Percentiles rank a stretch among this genome's conserved stretches.
Evolutionary conservation across 2,113 vertebrate species (phyloP).

Genomic region (Myanophis thanlyinensis): DNA sequence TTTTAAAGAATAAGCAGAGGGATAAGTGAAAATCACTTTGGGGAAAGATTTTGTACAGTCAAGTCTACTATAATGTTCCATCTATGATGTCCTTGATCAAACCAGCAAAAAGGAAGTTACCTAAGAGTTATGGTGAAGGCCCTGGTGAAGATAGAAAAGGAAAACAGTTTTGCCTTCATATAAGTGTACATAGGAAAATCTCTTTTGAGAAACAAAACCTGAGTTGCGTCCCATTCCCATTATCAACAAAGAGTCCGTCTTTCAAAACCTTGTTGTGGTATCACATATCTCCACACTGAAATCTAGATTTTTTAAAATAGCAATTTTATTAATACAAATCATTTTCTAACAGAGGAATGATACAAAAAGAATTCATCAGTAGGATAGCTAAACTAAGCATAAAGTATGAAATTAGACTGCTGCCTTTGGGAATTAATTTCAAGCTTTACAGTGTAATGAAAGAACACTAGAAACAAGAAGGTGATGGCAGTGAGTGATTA

Average conservation of each 20-base stretch:
- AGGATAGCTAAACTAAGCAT: not conserved
- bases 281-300: not conserved
- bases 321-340: not conserved
- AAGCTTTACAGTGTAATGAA: not conserved
- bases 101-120: not conserved
- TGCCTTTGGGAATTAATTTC: not conserved
- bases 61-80: not conserved
- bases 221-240: not conserved
- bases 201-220: not conserved
- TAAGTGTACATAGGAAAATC: not conserved
- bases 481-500: not conserved
- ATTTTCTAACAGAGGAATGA: not conserved
- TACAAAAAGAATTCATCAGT: not conserved
- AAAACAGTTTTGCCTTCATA: not conserved
- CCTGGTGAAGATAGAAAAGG: not conserved
- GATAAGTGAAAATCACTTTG: not conserved
- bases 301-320: not conserved
- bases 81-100: not conserved
- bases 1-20: not conserved
- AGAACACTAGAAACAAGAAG: not conserved
- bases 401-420: not conserved
- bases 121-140: not conserved
- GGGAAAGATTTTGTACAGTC: not conserved
- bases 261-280: not conserved
- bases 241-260: not conserved